Evolutionary conservation across 2,113 vertebrate genomes (phyloP).

Genomic region (Seriola rivoliana): DNA sequence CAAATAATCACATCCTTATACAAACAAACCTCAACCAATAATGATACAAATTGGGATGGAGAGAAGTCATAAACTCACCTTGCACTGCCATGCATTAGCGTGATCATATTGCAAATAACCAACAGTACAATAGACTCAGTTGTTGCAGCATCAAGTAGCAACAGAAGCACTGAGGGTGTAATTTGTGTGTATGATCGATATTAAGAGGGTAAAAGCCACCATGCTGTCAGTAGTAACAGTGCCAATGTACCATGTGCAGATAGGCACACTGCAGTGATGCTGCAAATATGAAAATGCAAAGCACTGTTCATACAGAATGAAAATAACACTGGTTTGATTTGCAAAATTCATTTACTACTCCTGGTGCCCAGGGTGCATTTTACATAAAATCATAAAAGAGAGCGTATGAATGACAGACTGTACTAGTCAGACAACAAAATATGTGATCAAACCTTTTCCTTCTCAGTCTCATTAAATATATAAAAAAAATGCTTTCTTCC

Average conservation of each 20-base stretch:
- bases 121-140: background rate
- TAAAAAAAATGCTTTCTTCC: background rate
- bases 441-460: background rate
- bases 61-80: background rate
- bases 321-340: conserved; percentile 48
- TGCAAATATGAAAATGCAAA: conserved; percentile 52
- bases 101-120: conserved; percentile 1
- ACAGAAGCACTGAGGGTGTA: too few relatives aligned
- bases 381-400: background rate
- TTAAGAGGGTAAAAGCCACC: background rate
- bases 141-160: background rate
- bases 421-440: background rate
- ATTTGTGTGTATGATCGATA: background rate
- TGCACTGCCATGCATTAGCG: background rate
- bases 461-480: background rate
- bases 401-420: background rate
- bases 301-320: conserved; percentile 1
- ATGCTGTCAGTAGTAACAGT: background rate
- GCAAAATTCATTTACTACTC: conserved; percentile 36
- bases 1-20: too few relatives aligned
- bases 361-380: background rate
- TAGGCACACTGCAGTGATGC: background rate
- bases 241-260: background rate
- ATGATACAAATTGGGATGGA: too few relatives aligned
- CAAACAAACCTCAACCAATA: too few relatives aligned